Percentiles rank a stretch among this genome's conserved stretches.
Evolutionary conservation across 2,113 vertebrate species (phyloP).

Genomic region (Pseudonaja textilis): DNA sequence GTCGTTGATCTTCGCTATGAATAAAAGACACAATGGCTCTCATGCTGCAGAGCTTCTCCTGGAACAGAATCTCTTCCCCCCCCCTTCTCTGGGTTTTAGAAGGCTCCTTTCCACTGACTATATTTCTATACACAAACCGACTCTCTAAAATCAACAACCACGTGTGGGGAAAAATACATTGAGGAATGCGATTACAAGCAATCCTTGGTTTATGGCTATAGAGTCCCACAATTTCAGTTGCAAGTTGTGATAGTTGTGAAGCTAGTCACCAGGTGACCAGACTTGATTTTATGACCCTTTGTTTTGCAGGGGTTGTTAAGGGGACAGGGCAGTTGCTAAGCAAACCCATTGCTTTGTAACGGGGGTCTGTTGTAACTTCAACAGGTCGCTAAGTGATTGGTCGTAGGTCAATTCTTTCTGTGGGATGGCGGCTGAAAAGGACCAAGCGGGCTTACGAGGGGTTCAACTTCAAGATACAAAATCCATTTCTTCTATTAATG

Average conservation of each 20-base stretch:
- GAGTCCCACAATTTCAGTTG: too few relatives aligned
- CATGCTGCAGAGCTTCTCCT: background rate
- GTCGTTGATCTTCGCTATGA: conserved; percentile 92
- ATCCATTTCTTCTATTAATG: background rate
- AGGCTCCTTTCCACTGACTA: background rate
- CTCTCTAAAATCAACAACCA: background rate
- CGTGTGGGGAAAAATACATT: background rate
- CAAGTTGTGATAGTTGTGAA: too few relatives aligned
- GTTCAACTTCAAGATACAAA: background rate
- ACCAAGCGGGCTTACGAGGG: background rate
- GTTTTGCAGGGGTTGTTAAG: too few relatives aligned
- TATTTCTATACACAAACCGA: background rate
- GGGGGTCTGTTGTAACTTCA: too few relatives aligned
- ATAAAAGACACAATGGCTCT: conserved; percentile 40
- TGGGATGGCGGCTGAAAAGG: too few relatives aligned
- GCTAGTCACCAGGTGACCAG: too few relatives aligned
- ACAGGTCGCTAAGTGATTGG: too few relatives aligned
- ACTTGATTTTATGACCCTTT: too few relatives aligned
- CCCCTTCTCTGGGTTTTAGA: background rate
- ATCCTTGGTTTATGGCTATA: too few relatives aligned
- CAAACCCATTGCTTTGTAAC: too few relatives aligned
- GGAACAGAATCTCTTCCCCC: background rate
- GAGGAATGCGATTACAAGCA: background rate
- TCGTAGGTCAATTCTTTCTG: background rate
- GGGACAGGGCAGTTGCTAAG: too few relatives aligned